A percentile compares a stretch with the other conserved stretches of the same genome.
phyloP scores from a whole-genome alignment of 2,113 vertebrate species.

The Atrichornis clamosus region DNA sequence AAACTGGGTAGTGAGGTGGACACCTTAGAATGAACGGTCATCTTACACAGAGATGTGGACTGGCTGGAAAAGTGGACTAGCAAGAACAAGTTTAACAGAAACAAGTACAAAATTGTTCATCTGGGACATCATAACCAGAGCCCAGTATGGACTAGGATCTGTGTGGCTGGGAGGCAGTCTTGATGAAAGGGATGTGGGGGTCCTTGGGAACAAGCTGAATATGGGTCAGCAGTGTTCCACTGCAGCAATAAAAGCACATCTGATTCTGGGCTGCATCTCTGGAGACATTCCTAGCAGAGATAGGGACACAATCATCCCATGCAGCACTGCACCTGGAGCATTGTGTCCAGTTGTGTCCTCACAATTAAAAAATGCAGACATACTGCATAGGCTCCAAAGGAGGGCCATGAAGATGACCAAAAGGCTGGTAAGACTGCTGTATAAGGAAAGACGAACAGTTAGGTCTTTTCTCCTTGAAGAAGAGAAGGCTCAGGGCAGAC shows the following conservation, averaged over 20 bases:
- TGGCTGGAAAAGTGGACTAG: background rate
- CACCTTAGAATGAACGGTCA: background rate
- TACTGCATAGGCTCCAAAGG: background rate
- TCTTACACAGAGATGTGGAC: background rate
- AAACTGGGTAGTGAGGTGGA: background rate
- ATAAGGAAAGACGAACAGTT: background rate
- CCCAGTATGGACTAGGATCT: background rate
- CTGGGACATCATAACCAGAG: background rate
- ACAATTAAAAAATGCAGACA: background rate
- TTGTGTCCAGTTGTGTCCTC: background rate
- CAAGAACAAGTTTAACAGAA: background rate
- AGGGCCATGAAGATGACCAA: background rate
- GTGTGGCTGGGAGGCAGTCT: background rate
- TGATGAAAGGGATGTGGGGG: background rate
- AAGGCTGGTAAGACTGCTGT: background rate
- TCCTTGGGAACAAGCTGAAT: background rate
- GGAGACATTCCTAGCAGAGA: background rate
- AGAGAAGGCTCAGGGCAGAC: background rate
- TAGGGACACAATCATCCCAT: background rate
- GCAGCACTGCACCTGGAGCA: background rate
- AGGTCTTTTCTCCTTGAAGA: background rate
- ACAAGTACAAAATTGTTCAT: background rate
- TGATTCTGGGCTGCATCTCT: background rate
- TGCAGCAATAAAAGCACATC: background rate
- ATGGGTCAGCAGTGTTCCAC: accelerated